A percentile compares a stretch with the other conserved stretches of the same genome.
Evolutionary conservation across 2,888 invertebrate species (phyloP).

Genomic region (Morpho helenor): DNA sequence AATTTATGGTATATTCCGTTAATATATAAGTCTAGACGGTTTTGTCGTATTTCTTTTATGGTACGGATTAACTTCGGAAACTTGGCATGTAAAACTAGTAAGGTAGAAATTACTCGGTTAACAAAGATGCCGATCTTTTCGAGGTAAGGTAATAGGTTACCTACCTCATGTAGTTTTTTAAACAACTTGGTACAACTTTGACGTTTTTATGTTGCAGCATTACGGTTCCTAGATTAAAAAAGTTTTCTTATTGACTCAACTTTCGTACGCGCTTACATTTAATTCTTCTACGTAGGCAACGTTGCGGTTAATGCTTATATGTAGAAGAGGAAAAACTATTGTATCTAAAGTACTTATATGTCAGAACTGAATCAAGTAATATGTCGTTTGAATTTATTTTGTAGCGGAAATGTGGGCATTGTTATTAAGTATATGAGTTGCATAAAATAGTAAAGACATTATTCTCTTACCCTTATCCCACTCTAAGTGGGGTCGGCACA

Average conservation of each 20-base stretch:
- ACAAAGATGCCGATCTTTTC: constrained; percentile 5
- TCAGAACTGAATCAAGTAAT: too few species aligned
- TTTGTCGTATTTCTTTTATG: too few species aligned
- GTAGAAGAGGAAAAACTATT: background rate
- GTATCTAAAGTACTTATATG: too few species aligned
- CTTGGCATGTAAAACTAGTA: constrained; percentile 3
- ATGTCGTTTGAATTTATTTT: too few species aligned
- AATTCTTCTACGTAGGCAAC: constrained; percentile 9
- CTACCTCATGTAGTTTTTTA: constrained; percentile 12
- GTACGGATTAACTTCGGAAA: background rate
- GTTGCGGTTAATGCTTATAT: constrained; percentile 8
- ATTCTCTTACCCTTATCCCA: too few species aligned
- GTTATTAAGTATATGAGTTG: too few species aligned
- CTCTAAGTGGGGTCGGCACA: too few species aligned
- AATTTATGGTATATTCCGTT: too few species aligned
- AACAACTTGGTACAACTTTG: constrained; percentile 13
- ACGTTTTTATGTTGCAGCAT: constrained; percentile 21
- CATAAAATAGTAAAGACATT: too few species aligned
- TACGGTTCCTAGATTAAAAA: constrained; percentile 22
- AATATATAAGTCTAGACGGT: too few species aligned
- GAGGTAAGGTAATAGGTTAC: constrained; percentile 1
- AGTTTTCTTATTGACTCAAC: constrained; percentile 19
- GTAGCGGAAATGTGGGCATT: too few species aligned
- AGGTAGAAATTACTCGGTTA: constrained; percentile 13
- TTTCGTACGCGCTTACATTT: constrained; percentile 2